Evolutionary conservation across 2,113 vertebrate genomes (phyloP).

Genomic region (Cariama cristata): DNA sequence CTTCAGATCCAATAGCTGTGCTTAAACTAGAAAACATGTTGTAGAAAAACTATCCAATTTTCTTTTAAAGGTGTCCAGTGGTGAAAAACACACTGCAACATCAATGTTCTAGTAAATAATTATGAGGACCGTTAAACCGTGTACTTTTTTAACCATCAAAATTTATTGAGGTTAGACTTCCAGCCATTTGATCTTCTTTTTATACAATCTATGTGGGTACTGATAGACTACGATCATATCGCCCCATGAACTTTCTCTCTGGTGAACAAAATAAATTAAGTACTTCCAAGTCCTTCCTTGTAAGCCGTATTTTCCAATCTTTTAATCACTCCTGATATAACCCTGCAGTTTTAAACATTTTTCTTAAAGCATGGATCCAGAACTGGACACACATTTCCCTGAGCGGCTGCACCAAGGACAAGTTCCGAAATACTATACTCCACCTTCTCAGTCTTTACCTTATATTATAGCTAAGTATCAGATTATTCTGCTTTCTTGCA

Average conservation of each 20-base stretch:
- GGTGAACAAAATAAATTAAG: constrained; percentile 12
- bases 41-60: background rate
- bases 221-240: background rate
- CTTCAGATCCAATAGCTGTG: background rate
- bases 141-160: background rate
- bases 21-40: background rate
- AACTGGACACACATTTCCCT: background rate
- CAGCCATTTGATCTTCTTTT: constrained; percentile 21
- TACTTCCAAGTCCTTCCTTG: background rate
- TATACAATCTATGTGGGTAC: background rate
- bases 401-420: background rate
- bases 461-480: background rate
- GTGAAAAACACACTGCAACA: background rate
- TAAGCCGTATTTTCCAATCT: background rate
- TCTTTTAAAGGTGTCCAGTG: background rate
- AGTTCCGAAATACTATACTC: background rate
- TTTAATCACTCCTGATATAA: background rate
- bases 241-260: background rate
- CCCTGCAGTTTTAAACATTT: background rate
- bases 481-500: background rate
- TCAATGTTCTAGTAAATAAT: background rate
- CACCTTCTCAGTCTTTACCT: background rate
- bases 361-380: background rate
- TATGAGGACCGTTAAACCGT: background rate
- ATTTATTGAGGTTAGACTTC: constrained; percentile 9